Percentiles rank a stretch among this genome's conserved stretches.
Evolutionary conservation across 2,113 vertebrate genomes (phyloP).

Genomic region (Mionectes macconnelli): DNA sequence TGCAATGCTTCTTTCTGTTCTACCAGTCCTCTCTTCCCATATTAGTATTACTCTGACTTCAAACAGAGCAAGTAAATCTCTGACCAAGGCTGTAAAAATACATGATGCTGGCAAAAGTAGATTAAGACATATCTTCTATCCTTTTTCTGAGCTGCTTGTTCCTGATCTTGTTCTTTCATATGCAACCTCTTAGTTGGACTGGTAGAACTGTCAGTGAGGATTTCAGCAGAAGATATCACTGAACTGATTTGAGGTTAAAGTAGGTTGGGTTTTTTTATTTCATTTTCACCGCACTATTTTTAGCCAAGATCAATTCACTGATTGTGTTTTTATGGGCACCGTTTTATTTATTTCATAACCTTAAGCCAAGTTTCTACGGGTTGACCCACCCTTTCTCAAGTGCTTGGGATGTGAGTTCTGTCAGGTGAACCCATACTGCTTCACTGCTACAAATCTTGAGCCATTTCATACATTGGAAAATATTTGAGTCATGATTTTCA

Average conservation of each 20-base stretch:
- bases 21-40: neutral
- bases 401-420: neutral
- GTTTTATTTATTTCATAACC: neutral
- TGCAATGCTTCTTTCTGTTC: neutral
- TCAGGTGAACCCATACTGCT: neutral
- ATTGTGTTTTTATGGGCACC: neutral
- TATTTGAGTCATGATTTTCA: neutral
- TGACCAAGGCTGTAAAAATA: neutral
- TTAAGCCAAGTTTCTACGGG: neutral
- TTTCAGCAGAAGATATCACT: neutral
- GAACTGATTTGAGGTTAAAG: neutral
- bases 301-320: neutral
- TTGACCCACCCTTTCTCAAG: neutral
- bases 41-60: neutral
- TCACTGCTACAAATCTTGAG: neutral
- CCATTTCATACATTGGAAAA: neutral
- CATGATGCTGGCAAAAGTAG: neutral
- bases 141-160: neutral
- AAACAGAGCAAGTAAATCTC: neutral
- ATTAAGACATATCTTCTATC: neutral
- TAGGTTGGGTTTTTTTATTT: neutral
- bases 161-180: neutral
- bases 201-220: neutral
- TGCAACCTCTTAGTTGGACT: neutral
- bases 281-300: neutral